Evolutionary conservation across 2,888 invertebrate species (phyloP).

Genomic region (Ormyrus nitidulus): DNA sequence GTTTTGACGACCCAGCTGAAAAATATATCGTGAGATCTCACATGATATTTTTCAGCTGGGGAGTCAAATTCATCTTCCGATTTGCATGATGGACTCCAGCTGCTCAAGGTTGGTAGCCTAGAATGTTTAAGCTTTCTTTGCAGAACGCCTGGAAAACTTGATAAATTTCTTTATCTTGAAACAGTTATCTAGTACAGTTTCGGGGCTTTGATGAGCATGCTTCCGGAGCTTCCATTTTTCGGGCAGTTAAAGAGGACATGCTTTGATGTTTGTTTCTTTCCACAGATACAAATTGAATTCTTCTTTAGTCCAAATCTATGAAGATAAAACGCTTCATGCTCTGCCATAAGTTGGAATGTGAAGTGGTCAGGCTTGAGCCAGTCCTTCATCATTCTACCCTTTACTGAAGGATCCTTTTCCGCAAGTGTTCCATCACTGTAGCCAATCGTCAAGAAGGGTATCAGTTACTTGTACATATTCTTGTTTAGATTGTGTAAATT

Average conservation of each 20-base stretch:
- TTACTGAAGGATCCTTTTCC: neutral
- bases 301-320: neutral
- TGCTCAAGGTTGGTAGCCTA: too few species aligned
- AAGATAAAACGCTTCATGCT: slow-evolving; percentile 30
- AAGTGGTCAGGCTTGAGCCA: slow-evolving; percentile 32
- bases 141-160: neutral
- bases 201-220: neutral
- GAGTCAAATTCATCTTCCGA: too few species aligned
- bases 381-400: neutral
- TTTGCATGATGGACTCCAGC: too few species aligned
- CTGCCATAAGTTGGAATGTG: slow-evolving; percentile 28
- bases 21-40: too few species aligned
- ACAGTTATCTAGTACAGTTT: neutral
- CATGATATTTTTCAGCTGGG: too few species aligned
- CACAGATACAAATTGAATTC: neutral
- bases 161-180: neutral
- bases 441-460: too few species aligned
- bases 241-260: neutral
- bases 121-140: neutral
- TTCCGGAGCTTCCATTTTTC: neutral
- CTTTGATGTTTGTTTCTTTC: neutral
- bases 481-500: too few species aligned
- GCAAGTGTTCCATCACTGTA: too few species aligned
- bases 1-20: too few species aligned
- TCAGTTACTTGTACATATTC: too few species aligned